These are phyloP conservation scores for Drosophila kohkoa DNA, from an alignment of 1,140 invertebrate genomes.

Conservation along the genomic window DNA sequence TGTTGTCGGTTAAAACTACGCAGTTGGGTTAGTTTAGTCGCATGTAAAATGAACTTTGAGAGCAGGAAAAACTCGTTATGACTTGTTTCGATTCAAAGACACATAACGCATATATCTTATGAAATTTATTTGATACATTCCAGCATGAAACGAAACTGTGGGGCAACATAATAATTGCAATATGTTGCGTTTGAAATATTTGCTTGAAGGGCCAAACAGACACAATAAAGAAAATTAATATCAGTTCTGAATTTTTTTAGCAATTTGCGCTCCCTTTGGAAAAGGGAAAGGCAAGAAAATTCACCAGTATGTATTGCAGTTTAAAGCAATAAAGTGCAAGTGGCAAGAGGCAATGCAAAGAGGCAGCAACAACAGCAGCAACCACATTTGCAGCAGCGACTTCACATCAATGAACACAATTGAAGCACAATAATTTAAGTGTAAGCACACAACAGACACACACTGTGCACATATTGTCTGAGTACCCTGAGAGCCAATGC, in stretches of 20 bases:
- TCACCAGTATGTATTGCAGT: too few species aligned
- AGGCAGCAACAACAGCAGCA: neutral
- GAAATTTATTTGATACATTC: neutral
- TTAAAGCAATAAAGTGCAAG: slow-evolving; percentile 21
- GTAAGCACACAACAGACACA: neutral
- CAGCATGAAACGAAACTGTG: neutral
- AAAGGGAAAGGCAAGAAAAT: neutral
- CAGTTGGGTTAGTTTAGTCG: neutral
- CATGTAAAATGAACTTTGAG: slow-evolving; percentile 7
- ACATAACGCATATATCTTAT: neutral
- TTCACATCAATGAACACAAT: slow-evolving; percentile 10
- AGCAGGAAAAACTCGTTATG: slow-evolving; percentile 3
- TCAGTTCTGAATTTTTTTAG: too few species aligned
- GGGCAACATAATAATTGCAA: neutral
- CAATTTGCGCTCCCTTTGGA: too few species aligned
- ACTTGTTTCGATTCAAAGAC: neutral
- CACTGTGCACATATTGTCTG: neutral
- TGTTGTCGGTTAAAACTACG: neutral
- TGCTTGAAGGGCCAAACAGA: neutral
- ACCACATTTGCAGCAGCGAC: neutral
- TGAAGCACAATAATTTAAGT: slow-evolving; percentile 2
- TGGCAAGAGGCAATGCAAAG: neutral
- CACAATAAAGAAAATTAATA: too few species aligned
- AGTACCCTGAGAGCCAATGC: neutral
- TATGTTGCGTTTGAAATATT: neutral